phyloP scores from a whole-genome alignment of 1,140 invertebrate species.

The Caenorhabditis brenneri region DNA sequence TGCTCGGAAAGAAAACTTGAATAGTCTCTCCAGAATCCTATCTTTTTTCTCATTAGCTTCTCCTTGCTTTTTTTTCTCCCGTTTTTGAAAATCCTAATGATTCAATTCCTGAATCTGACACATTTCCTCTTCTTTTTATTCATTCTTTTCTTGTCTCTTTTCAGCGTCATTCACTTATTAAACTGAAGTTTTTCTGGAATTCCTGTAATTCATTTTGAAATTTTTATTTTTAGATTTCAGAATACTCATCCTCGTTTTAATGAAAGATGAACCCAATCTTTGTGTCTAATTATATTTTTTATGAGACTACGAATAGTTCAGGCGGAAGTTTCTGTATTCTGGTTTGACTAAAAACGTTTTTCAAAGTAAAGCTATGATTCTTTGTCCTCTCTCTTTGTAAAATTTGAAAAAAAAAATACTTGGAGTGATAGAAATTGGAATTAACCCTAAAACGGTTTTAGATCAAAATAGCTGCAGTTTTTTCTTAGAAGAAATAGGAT shows the following conservation, averaged over 20 bases:
- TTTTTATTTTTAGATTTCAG: background rate
- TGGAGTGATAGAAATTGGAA: no score
- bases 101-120: background rate
- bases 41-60: no score
- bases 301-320: background rate
- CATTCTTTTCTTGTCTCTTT: background rate
- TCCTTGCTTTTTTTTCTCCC: background rate
- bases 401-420: no score
- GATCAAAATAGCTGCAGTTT: no score
- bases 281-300: background rate
- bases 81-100: background rate
- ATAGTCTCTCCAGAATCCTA: no score
- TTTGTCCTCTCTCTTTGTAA: no score
- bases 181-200: background rate
- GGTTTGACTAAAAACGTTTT: no score
- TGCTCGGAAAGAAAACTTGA: no score
- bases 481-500: no score
- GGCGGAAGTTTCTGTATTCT: background rate
- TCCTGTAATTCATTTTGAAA: background rate
- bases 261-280: background rate
- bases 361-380: no score
- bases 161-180: background rate
- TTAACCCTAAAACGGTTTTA: no score
- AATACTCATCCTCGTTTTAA: no score
- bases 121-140: background rate